phyloP scores from a whole-genome alignment of 2,888 invertebrate genomes.

The Leptinotarsa rubiginosa region DNA sequence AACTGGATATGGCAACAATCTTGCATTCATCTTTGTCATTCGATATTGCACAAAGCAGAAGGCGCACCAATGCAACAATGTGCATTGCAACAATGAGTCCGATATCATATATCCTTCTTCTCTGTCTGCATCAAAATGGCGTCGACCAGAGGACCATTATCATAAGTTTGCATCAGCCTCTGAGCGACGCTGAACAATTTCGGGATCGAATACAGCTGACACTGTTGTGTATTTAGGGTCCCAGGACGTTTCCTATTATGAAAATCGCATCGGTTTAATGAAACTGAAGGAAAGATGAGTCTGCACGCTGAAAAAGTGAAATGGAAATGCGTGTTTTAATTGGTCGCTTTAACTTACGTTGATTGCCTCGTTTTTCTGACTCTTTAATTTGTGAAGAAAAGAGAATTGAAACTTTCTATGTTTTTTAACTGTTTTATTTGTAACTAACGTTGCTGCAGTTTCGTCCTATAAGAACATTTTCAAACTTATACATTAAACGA shows the following conservation, averaged over 20 bases:
- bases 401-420: too few species aligned
- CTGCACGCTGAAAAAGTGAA: not conserved
- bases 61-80: too few species aligned
- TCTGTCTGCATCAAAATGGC: not conserved
- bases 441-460: too few species aligned
- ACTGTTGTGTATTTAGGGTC: conserved; percentile 5
- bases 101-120: not conserved
- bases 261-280: conserved; percentile 2
- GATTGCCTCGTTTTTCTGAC: not conserved
- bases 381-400: not conserved
- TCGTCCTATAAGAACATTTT: too few species aligned
- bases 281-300: conserved; percentile 4
- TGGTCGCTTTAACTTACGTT: not conserved
- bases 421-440: too few species aligned
- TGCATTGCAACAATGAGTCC: conserved; percentile 4
- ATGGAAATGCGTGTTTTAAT: not conserved
- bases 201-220: conserved; percentile 10
- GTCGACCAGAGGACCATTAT: not conserved
- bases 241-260: not conserved
- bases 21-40: not conserved
- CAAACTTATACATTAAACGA: too few species aligned
- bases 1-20: not conserved
- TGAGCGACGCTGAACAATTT: conserved; percentile 3
- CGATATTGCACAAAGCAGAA: conserved; percentile 1
- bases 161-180: conserved; percentile 5